These are phyloP conservation scores for Caenorhabditis becei DNA, from an alignment of 2,888 invertebrate genomes.

Conservation along the genomic window DNA sequence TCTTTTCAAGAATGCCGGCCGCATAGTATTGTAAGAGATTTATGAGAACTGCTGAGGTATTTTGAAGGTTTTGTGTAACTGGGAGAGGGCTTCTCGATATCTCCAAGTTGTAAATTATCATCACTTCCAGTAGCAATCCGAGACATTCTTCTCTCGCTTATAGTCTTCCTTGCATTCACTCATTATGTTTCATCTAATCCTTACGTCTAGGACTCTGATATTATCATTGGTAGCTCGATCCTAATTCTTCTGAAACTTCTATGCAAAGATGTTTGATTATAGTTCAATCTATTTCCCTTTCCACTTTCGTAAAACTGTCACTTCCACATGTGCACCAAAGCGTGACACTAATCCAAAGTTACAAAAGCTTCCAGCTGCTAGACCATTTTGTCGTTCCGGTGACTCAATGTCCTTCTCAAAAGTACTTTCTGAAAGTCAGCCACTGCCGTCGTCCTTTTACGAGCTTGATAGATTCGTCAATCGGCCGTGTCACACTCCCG, in stretches of 20 bases:
- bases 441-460: background rate
- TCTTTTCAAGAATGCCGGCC: background rate
- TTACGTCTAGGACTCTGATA: too few relatives aligned
- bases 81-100: conserved; percentile 14
- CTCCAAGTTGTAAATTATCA: conserved; percentile 28
- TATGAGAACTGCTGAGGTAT: conserved; percentile 24
- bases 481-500: conserved; percentile 46
- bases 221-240: too few relatives aligned
- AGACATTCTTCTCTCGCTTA: background rate
- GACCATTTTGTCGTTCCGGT: too few relatives aligned
- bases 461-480: background rate
- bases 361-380: too few relatives aligned
- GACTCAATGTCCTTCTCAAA: too few relatives aligned
- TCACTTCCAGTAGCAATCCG: background rate
- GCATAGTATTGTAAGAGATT: conserved; percentile 15
- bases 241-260: too few relatives aligned
- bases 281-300: conserved; percentile 1
- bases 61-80: conserved; percentile 38
- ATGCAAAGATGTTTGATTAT: too few relatives aligned
- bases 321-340: too few relatives aligned
- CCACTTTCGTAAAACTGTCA: too few relatives aligned
- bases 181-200: too few relatives aligned
- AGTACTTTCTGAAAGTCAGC: too few relatives aligned
- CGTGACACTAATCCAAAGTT: too few relatives aligned
- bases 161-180: background rate